Evolutionary conservation across 2,888 invertebrate genomes (phyloP), one percentile per base, ranked within the genome.

Genomic region (Actias luna): DNA sequence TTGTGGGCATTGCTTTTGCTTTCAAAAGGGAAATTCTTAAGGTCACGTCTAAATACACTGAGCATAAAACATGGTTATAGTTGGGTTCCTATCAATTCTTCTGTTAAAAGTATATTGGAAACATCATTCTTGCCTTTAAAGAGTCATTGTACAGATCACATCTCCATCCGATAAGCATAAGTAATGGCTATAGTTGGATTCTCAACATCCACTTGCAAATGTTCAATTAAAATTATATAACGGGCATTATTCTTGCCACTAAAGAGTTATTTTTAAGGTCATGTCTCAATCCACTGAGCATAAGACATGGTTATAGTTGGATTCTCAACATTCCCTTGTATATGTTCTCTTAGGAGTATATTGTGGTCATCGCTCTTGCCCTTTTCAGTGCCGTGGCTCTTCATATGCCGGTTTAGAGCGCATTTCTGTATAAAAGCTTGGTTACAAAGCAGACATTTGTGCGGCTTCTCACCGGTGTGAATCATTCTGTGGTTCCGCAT

Each of bases 361-460:
- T 4, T 55, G 16, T 55, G 16, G n/a, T 27, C 29, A 31, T 35
- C 59, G n/a, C 14, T 16, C 50, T 35, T n/a, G 0, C 52, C 22
- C 39, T 55, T 52, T 14, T 57, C 61, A 0, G 83, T 79, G 50
- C 80, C 82, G 14, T 81, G 80, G 8, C 78, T 78, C 86, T 97
- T 97, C 98, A 98, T 97, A 86, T 98, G 98, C 75, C 98, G 96
- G 35, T 98, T 98, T 16, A 98, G 93, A 73, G 98, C 98, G 89
- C 98, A 98, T 72, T 98, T 94, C 88, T 97, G 97, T 84, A 98
- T 98, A 87, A 98, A 98, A 0, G 97, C 97, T 85, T 97, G 98
- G 79, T 95, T 95, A 86, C 98, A 98, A 58, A 98, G 95, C 63
- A 93, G 93, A 83, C 98, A 98, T 82, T 98, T 97, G 94, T 96